phyloP scores from a whole-genome alignment of 2,113 vertebrate genomes.

The Ursus arctos region DNA sequence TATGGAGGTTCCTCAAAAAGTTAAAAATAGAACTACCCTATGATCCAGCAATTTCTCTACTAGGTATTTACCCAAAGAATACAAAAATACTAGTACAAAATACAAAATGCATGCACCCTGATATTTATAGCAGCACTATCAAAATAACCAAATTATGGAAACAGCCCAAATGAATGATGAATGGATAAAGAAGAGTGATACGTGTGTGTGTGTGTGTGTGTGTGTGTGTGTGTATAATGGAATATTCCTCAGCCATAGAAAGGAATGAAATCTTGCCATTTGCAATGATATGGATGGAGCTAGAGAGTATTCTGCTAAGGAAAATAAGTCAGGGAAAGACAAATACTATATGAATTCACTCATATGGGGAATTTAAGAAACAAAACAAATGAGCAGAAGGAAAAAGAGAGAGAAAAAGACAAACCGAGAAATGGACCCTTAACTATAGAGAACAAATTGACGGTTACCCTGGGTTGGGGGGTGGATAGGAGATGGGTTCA shows the following conservation, averaged over 20 bases:
- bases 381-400: neutral
- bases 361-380: neutral
- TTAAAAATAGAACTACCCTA: neutral
- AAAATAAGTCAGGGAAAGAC: neutral
- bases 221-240: no score
- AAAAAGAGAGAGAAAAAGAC: neutral
- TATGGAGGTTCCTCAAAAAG: neutral
- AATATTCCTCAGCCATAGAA: neutral
- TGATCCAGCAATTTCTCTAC: neutral
- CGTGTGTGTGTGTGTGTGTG: no score
- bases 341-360: neutral
- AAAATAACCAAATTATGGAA: neutral
- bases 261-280: neutral
- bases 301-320: neutral
- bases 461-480: neutral
- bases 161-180: neutral
- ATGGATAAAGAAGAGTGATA: neutral
- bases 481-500: neutral
- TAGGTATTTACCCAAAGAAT: neutral
- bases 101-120: neutral
- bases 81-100: neutral
- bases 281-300: neutral
- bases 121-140: neutral
- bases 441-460: neutral
- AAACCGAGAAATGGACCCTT: neutral